phyloP scores from a whole-genome alignment of 2,113 vertebrate genomes.

The Hydrochoerus hydrochaeris region DNA sequence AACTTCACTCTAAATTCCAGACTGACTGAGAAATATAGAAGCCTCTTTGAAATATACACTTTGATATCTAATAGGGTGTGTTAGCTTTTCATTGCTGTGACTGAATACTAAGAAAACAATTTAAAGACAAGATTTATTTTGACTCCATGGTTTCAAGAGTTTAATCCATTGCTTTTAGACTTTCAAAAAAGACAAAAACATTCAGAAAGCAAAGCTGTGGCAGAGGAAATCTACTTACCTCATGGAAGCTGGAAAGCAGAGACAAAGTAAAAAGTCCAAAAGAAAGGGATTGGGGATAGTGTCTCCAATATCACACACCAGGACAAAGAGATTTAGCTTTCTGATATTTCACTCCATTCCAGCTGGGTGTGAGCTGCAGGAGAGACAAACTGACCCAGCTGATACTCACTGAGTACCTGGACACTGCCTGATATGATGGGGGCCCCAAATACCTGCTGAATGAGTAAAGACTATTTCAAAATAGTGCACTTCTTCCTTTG shows the following conservation, averaged over 20 bases:
- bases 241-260: background rate
- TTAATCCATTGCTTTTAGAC: background rate
- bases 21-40: background rate
- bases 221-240: background rate
- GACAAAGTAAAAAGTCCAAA: background rate
- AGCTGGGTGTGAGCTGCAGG: background rate
- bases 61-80: background rate
- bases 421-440: fast-evolving
- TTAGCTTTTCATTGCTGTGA: background rate
- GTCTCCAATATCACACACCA: background rate
- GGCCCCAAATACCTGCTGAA: fast-evolving
- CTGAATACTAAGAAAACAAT: background rate
- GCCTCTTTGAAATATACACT: background rate
- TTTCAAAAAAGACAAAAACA: background rate
- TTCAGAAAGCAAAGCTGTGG: background rate
- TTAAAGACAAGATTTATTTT: background rate
- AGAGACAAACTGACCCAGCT: background rate
- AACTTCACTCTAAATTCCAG: background rate
- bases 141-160: background rate
- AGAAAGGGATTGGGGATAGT: background rate
- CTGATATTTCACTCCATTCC: fast-evolving
- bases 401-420: too few relatives aligned
- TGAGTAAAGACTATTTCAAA: background rate
- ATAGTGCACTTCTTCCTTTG: background rate
- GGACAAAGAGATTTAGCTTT: background rate